Evolutionary conservation across 2,797 vertebrate species (phyloP), one percentile per base, ranked within the genome.

Genomic region (Peromyscus attwateri): DNA sequence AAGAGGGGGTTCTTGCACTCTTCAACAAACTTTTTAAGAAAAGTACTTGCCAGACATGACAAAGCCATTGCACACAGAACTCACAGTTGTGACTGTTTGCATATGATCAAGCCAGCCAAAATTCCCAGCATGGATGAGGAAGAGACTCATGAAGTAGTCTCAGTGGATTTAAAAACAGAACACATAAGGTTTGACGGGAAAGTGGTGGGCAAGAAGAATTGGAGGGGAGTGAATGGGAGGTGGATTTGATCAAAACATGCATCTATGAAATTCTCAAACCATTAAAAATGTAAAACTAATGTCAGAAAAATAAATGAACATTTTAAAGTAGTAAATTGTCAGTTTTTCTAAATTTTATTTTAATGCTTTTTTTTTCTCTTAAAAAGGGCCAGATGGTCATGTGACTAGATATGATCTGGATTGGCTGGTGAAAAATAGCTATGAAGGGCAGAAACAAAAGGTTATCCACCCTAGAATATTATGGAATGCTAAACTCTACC

Each of bases 371-470:
- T 73, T 55, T 77, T 37, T 40, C 6, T 68, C 6, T 6, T 92
- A 40, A 0, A 93, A 89, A 99, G 99, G 99, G 99, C 99, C 99
- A 0, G 99, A 99, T 3, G 99, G 99, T 96, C 99, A 99, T 0
- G 98, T 99, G 89, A 99, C 99, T 0, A 98, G 98, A 31, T 99
- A 99, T 62, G 98, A 98, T 95, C 98, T 99, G 89, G 97, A 99
- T 91, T 99, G 99, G 99, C 98, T 99, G 49, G 96, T 98, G 8
- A 98, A 99, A 97, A 99, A 99, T 98, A 99, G 99, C 98, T 99
- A 99, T 6, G 99, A 99, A 98, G 98, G 98, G 27, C 99, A 99
- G 98, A 99, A 99, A 97, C 98, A 98, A 89, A 98, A 97, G 64
- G 89, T 98, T 0, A 97, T 99, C 60, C 99, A 99, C 89, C 99